These are phyloP conservation scores for Drosophila nigritarsus DNA, from an alignment of 2,888 invertebrate species.

Conservation along the genomic window DNA sequence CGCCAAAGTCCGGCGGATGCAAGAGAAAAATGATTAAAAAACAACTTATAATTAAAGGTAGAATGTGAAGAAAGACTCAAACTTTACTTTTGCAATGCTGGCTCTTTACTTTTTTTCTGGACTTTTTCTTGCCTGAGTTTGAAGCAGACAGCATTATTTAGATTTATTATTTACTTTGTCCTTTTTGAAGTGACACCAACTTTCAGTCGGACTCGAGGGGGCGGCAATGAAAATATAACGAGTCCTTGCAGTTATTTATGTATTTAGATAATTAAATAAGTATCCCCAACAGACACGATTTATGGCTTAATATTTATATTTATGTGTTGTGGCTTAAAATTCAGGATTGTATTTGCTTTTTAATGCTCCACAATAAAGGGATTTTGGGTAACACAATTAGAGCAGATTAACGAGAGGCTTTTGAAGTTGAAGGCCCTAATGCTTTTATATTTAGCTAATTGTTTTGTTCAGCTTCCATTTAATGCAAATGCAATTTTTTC, in stretches of 20 bases:
- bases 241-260: constrained; percentile 5
- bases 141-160: constrained; percentile 44
- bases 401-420: not conserved
- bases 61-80: constrained; percentile 44
- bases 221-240: not conserved
- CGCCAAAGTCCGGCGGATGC: constrained; percentile 25
- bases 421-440: not conserved
- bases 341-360: not conserved
- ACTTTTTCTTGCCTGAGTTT: constrained; percentile 10
- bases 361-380: not conserved
- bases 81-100: constrained; percentile 57
- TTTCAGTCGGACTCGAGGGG: not conserved
- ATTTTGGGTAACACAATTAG: not conserved
- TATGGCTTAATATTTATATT: constrained; percentile 4
- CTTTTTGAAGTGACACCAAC: constrained; percentile 23
- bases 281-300: constrained; percentile 7
- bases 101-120: constrained; percentile 6
- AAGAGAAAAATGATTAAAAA: constrained; percentile 37
- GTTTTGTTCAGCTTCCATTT: not conserved
- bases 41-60: constrained; percentile 75
- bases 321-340: not conserved
- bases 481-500: not conserved
- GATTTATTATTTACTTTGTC: constrained; percentile 70
- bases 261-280: constrained; percentile 29
- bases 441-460: not conserved